These are phyloP conservation scores for Pseudochaenichthys georgianus DNA, from an alignment of 2,797 vertebrate species.

Conservation along the genomic window DNA sequence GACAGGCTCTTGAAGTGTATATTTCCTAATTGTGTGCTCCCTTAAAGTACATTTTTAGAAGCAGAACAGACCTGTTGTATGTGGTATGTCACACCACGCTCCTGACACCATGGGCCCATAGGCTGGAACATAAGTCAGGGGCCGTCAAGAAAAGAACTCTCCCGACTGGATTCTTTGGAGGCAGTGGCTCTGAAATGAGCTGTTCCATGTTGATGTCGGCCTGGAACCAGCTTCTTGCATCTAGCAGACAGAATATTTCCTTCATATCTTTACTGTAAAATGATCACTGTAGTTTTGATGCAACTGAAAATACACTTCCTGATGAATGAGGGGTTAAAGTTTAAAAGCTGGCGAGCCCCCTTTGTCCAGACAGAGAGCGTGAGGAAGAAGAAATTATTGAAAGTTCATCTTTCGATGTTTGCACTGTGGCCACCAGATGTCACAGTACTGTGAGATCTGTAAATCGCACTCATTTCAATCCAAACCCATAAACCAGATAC, in stretches of 20 bases:
- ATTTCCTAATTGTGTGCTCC: not conserved
- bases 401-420: not conserved
- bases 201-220: not conserved
- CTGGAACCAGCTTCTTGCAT: not conserved
- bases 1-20: not conserved
- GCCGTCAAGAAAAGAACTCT: constrained; percentile 40
- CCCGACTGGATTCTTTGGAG: constrained; percentile 57
- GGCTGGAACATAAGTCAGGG: constrained; percentile 1
- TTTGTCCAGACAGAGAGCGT: not conserved
- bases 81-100: constrained; percentile 40
- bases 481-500: not conserved
- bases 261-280: constrained; percentile 9
- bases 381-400: not conserved
- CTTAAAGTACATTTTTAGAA: not conserved
- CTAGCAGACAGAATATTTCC: not conserved
- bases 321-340: not conserved
- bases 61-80: constrained; percentile 46
- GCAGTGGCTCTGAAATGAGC: not conserved
- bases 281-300: not conserved
- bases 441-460: not conserved
- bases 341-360: not conserved
- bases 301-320: not conserved
- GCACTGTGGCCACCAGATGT: constrained; percentile 11
- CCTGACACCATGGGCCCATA: not conserved
- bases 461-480: not conserved